Conservation (phyloP, 2,113 vertebrate species). For the Opisthocomus hoazin region DNA sequence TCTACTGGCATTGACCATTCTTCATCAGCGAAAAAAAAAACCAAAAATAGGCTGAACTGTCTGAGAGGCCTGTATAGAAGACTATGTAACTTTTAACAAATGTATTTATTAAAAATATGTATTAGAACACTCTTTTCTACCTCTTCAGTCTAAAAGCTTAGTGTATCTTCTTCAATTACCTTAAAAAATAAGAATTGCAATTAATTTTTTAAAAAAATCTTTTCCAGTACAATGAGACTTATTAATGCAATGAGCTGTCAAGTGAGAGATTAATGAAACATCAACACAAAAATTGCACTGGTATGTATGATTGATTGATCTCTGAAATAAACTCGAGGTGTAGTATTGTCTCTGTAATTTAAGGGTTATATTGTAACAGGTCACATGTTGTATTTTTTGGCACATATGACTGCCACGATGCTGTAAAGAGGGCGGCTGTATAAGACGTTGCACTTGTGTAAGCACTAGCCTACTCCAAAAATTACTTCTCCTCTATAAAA, state of each 20-base stretch:
- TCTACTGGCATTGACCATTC: neutral
- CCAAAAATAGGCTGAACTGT: neutral
- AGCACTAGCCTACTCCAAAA: neutral
- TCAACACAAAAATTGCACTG: neutral
- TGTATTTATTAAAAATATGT: neutral
- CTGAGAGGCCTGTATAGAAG: neutral
- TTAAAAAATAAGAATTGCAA: neutral
- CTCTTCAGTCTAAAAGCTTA: neutral
- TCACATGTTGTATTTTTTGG: neutral
- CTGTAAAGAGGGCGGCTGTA: neutral
- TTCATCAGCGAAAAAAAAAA: neutral
- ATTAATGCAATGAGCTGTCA: neutral
- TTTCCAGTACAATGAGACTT: neutral
- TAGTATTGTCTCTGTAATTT: neutral
- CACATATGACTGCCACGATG: neutral
- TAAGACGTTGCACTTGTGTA: neutral
- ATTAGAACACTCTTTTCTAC: neutral
- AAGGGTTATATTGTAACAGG: neutral
- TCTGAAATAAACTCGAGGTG: neutral
- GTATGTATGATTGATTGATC: neutral
- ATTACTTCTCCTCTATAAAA: neutral
- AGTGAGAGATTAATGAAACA: neutral
- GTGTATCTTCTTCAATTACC: neutral
- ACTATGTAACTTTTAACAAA: neutral
- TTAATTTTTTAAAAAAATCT: neutral